These are phyloP conservation scores for Cryptotermes secundus DNA, from an alignment of 1,140 invertebrate genomes.

Conservation along the genomic window DNA sequence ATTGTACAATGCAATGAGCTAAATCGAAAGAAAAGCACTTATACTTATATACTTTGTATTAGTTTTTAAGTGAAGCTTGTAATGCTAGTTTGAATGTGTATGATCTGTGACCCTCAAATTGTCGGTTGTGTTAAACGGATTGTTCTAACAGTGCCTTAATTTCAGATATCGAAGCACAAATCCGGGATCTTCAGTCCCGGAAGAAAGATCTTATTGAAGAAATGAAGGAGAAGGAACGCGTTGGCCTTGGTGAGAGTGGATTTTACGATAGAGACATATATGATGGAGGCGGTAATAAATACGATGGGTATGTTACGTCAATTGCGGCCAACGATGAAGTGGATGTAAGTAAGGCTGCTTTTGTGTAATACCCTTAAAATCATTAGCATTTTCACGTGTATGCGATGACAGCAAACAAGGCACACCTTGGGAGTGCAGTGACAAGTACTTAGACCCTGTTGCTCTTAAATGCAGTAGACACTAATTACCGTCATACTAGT, in stretches of 20 bases:
- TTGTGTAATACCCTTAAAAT: too few relatives aligned
- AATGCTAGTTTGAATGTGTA: conserved; percentile 34
- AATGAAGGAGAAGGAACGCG: conserved; percentile 65
- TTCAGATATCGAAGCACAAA: conserved; percentile 91
- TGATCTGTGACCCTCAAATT: not conserved
- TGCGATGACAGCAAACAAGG: too few relatives aligned
- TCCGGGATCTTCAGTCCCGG: conserved; percentile 84
- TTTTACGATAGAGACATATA: conserved; percentile 94
- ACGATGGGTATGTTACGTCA: conserved; percentile 92
- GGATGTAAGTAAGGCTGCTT: conserved; percentile 60
- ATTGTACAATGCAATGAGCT: conserved; percentile 40
- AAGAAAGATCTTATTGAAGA: conserved; percentile 72
- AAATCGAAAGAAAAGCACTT: conserved; percentile 4
- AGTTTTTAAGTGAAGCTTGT: conserved; percentile 30
- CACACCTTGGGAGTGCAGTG: too few relatives aligned
- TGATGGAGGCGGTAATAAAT: conserved; percentile 79
- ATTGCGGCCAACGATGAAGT: conserved; percentile 91
- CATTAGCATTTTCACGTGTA: too few relatives aligned
- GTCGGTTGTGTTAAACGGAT: conserved; percentile 40
- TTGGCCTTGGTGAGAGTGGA: conserved; percentile 84
- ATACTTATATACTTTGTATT: conserved; percentile 30
- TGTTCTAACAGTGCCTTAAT: conserved; percentile 37
- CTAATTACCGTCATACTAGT: too few relatives aligned
- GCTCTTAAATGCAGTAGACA: too few relatives aligned
- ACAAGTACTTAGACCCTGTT: too few relatives aligned